Evolutionary conservation across 2,797 vertebrate species (phyloP).

Genomic region (Sciurus vulgaris): DNA sequence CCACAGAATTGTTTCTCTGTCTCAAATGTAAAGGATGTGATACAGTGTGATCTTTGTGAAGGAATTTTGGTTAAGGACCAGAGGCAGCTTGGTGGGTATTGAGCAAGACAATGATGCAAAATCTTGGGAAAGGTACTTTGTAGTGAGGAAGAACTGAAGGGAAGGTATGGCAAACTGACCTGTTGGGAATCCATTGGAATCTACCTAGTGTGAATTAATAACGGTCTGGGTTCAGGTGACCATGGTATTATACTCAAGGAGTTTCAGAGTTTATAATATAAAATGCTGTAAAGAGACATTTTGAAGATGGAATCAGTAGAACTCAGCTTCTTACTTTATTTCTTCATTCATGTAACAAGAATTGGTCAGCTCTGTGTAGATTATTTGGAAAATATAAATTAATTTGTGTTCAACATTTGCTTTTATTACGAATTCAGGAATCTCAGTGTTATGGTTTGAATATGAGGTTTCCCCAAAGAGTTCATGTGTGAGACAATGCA

Average conservation of each 20-base stretch:
- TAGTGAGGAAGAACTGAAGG: neutral
- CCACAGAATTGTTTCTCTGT: neutral
- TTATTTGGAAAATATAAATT: neutral
- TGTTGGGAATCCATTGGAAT: neutral
- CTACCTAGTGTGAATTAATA: neutral
- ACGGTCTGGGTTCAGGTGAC: neutral
- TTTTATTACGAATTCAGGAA: neutral
- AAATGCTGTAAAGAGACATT: neutral
- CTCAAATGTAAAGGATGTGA: neutral
- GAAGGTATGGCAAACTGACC: neutral
- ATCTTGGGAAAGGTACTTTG: neutral
- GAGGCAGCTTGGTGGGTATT: neutral
- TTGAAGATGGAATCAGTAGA: neutral
- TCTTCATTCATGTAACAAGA: neutral
- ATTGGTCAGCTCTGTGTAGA: neutral
- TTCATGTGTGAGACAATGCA: too few species aligned
- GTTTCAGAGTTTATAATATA: neutral
- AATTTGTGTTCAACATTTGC: neutral
- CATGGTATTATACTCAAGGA: neutral
- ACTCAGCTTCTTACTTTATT: neutral
- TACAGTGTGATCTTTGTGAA: neutral
- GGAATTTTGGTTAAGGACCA: neutral
- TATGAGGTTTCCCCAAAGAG: too few species aligned
- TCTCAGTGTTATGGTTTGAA: neutral
- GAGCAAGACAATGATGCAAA: neutral